Percentiles rank a stretch among this genome's conserved stretches.
These are phyloP conservation scores for Chaenogobius annularis DNA, from an alignment of 2,113 vertebrate species.

Conservation along the genomic window DNA sequence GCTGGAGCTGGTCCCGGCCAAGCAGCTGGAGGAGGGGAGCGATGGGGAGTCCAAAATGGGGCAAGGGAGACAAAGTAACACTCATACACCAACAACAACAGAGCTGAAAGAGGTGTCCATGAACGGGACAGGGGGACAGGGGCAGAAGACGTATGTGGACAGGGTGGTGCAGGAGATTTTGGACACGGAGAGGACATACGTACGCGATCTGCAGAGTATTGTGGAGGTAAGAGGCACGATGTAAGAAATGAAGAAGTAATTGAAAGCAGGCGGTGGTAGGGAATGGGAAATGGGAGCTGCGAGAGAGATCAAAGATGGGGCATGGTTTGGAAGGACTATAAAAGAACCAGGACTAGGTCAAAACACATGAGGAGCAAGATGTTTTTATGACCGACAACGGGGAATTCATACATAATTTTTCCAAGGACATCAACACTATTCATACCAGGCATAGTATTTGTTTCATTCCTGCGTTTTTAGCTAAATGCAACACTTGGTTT, in stretches of 20 bases:
- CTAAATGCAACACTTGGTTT: background rate
- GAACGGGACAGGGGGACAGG: slow-evolving; percentile 62
- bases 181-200: slow-evolving; percentile 94
- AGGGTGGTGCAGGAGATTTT: slow-evolving; percentile 96
- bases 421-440: background rate
- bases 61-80: slow-evolving; percentile 59
- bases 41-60: slow-evolving; percentile 54
- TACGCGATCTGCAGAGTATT: slow-evolving; percentile 93
- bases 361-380: background rate
- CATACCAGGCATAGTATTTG: background rate
- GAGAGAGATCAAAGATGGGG: slow-evolving; percentile 1
- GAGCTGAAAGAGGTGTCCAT: slow-evolving; percentile 57
- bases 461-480: too few relatives aligned
- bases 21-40: slow-evolving; percentile 77
- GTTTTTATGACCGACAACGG: background rate
- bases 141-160: slow-evolving; percentile 93
- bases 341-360: slow-evolving; percentile 2
- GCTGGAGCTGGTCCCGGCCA: slow-evolving; percentile 88
- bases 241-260: background rate
- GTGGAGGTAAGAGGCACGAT: slow-evolving; percentile 84
- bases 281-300: background rate
- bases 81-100: slow-evolving; percentile 23
- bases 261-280: background rate
- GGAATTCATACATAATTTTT: background rate
- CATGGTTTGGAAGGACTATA: slow-evolving; percentile 13